A percentile compares a stretch with the other conserved stretches of the same genome.
These are phyloP conservation scores for Pseudopipra pipra DNA, from an alignment of 2,113 vertebrate genomes.

Conservation along the genomic window DNA sequence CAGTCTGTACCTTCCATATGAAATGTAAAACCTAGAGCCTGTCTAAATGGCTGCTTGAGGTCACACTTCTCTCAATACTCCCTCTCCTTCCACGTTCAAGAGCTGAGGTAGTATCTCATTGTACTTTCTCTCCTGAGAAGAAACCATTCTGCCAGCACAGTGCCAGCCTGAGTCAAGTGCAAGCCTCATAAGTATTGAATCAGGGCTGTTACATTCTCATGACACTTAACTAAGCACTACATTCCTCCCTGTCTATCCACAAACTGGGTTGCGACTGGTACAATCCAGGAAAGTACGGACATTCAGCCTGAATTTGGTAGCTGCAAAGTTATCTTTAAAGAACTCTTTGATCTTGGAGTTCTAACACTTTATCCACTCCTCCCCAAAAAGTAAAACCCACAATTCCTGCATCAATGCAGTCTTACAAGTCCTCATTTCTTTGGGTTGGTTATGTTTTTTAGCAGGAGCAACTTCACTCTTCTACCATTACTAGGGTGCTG, in stretches of 20 bases:
- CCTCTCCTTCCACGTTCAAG: not conserved
- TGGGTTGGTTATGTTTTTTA: not conserved
- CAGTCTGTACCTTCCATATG: not conserved
- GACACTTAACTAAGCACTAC: not conserved
- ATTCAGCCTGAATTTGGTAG: not conserved
- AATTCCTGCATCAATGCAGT: not conserved
- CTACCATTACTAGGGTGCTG: not conserved
- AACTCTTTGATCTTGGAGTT: not conserved
- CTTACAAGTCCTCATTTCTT: not conserved
- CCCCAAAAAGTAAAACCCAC: not conserved
- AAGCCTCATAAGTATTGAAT: fast-evolving
- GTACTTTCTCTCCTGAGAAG: not conserved
- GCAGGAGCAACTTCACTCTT: not conserved
- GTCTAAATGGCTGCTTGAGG: not conserved
- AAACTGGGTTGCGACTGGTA: not conserved
- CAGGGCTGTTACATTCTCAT: not conserved
- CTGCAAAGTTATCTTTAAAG: not conserved
- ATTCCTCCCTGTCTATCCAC: not conserved
- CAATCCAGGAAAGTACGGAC: not conserved
- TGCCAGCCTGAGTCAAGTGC: not conserved
- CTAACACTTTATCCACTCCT: not conserved
- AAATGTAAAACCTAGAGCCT: not conserved
- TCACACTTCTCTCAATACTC: not conserved
- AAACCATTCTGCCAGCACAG: not conserved
- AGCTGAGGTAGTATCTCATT: not conserved